Conservation (phyloP, 2,113 vertebrate genomes). For the Cochlearius cochlearius region DNA sequence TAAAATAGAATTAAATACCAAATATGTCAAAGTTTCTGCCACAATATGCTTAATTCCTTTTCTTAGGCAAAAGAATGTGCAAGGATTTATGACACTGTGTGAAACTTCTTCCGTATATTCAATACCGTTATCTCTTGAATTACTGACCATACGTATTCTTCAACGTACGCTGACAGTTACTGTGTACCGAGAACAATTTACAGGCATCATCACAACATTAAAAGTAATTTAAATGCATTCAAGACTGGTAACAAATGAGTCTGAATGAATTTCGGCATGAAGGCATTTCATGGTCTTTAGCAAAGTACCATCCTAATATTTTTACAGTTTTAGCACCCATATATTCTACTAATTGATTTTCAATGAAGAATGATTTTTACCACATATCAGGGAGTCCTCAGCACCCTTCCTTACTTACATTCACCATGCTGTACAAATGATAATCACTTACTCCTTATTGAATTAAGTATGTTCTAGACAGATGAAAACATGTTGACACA, state of each 20-base stretch:
- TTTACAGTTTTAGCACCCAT: constrained; percentile 8
- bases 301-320: constrained; percentile 33
- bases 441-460: background rate
- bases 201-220: constrained; percentile 39
- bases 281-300: constrained; percentile 36
- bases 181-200: constrained; percentile 39
- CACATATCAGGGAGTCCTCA: background rate
- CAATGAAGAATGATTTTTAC: constrained; percentile 5
- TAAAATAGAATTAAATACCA: background rate
- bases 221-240: constrained; percentile 67
- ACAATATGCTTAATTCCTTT: background rate
- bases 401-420: background rate
- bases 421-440: background rate
- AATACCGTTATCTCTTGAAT: background rate
- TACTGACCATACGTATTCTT: background rate
- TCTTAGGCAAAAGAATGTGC: background rate
- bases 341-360: constrained; percentile 26
- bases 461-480: constrained; percentile 35
- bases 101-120: background rate
- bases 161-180: background rate
- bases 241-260: constrained; percentile 37
- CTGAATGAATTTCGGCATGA: background rate
- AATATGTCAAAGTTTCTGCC: background rate
- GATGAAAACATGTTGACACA: constrained; percentile 8
- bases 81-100: background rate